Evolutionary conservation across 2,888 invertebrate species (phyloP).

Genomic region (Poecilus cupreus): DNA sequence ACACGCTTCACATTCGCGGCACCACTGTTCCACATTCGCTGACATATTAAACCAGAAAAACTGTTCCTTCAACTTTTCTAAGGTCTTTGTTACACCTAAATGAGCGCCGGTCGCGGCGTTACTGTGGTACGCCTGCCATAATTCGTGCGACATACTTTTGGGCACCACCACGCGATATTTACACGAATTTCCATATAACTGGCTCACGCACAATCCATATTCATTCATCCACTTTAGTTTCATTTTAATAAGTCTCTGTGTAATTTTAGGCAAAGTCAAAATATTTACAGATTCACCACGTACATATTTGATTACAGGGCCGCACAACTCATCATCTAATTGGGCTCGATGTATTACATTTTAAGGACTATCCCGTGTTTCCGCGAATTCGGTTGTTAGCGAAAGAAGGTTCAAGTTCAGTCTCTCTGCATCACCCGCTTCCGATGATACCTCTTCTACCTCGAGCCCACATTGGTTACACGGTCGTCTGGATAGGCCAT

Average conservation of each 20-base stretch:
- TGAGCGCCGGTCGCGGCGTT: slow-evolving; percentile 17
- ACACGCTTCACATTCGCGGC: slow-evolving; percentile 6
- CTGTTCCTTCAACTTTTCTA: neutral
- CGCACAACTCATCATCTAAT: neutral
- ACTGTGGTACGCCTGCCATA: neutral
- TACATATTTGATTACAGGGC: neutral
- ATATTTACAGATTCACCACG: neutral
- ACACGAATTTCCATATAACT: neutral
- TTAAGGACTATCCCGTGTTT: neutral
- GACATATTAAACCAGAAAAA: slow-evolving; percentile 15
- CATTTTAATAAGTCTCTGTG: neutral
- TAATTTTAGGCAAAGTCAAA: neutral
- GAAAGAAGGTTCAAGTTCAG: too few species aligned
- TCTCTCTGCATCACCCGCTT: too few species aligned
- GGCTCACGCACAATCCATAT: neutral
- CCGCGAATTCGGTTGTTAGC: too few species aligned
- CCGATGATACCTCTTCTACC: too few species aligned
- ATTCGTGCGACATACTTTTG: neutral
- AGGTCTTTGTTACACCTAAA: slow-evolving; percentile 12
- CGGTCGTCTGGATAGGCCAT: slow-evolving; percentile 63
- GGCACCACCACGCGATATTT: slow-evolving; percentile 8
- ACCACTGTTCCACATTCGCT: slow-evolving; percentile 8
- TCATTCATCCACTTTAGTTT: neutral
- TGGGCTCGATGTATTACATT: too few species aligned
- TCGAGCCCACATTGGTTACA: slow-evolving; percentile 53